These are phyloP conservation scores for Actinernus sp. DNA, from an alignment of 92 coral and sea anemone genomes.

Conservation along the genomic window DNA sequence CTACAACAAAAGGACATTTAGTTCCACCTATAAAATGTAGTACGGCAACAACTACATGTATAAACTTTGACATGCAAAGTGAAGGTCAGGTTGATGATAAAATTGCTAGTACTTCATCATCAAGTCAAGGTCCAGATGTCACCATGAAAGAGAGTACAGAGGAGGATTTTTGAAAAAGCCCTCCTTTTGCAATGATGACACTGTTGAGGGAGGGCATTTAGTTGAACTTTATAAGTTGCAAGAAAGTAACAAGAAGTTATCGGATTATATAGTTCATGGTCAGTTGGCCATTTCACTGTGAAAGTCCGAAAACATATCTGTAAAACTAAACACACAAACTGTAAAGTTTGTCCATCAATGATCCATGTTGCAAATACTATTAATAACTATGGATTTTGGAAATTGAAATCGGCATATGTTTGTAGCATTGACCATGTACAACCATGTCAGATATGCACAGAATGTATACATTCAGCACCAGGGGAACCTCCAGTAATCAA, in stretches of 20 bases:
- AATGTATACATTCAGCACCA: neutral
- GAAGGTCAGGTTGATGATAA: neutral
- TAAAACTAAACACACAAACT: constrained; percentile 11
- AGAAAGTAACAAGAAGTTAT: constrained; percentile 19
- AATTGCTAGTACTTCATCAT: neutral
- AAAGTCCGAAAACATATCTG: constrained; percentile 18
- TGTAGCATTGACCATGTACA: constrained; percentile 25
- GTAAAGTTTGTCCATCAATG: constrained; percentile 25
- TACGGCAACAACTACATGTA: no score
- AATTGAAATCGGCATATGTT: constrained; percentile 22
- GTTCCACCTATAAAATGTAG: no score
- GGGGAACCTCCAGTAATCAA: constrained; percentile 5
- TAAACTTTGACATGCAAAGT: neutral
- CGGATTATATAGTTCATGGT: constrained; percentile 15
- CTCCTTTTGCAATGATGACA: constrained; percentile 13
- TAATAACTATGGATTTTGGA: constrained; percentile 22
- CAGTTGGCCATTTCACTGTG: constrained; percentile 16
- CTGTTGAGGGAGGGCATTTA: constrained; percentile 25
- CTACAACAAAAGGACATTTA: no score
- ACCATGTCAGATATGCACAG: constrained; percentile 22
- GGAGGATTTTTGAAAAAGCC: constrained; percentile 29
- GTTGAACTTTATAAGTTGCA: constrained; percentile 18
- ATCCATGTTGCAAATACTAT: constrained; percentile 25
- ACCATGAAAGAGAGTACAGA: constrained; percentile 8
- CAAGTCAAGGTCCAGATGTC: constrained; percentile 2